Evolutionary conservation across 2,888 invertebrate species (phyloP).

Genomic region (Teinopalpus imperialis): DNA sequence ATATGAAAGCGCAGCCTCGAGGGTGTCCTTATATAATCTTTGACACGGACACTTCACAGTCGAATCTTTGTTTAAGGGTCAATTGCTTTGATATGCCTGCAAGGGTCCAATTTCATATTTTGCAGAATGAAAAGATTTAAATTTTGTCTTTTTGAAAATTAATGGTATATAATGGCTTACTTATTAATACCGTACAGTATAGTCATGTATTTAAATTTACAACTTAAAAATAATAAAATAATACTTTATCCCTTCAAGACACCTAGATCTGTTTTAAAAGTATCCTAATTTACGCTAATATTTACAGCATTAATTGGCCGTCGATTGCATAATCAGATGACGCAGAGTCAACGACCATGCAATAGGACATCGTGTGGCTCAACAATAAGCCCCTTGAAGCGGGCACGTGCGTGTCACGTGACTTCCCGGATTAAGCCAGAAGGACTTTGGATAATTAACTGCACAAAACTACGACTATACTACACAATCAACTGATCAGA

Average conservation of each 20-base stretch:
- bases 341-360: conserved; percentile 28
- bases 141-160: no score
- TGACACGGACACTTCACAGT: conserved; percentile 49
- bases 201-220: no score
- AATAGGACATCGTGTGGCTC: conserved; percentile 38
- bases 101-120: conserved; percentile 36
- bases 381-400: conserved; percentile 48
- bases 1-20: conserved; percentile 60
- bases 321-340: conserved; percentile 32
- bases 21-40: conserved; percentile 51
- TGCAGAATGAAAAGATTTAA: conserved; percentile 29
- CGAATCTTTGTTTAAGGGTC: conserved; percentile 55
- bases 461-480: conserved; percentile 55
- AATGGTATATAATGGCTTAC: no score
- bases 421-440: conserved; percentile 70
- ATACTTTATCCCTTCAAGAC: no score
- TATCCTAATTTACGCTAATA: conserved; percentile 6
- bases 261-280: no score
- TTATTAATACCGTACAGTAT: no score
- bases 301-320: conserved; percentile 20
- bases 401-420: conserved; percentile 77
- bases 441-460: conserved; percentile 76
- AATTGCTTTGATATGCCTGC: conserved; percentile 49
- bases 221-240: no score
- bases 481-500: conserved; percentile 52